Conservation (phyloP, 2,113 vertebrate genomes). For the Echinops telfairi region DNA sequence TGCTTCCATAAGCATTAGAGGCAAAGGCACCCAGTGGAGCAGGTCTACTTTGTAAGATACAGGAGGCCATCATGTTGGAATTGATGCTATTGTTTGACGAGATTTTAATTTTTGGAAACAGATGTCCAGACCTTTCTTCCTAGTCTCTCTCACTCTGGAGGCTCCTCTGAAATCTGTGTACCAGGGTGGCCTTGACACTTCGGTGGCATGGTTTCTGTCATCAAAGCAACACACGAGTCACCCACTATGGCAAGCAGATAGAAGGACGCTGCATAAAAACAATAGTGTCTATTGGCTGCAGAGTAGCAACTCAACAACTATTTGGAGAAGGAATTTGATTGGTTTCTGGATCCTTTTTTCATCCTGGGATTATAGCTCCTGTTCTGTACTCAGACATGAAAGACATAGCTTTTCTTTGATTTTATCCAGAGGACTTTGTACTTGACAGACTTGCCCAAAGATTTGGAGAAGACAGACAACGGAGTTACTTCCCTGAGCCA, state of each 20-base stretch:
- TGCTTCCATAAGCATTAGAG: not conserved
- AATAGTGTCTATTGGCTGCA: not conserved
- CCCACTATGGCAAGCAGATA: not conserved
- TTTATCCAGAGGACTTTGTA: too few relatives aligned
- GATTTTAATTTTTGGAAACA: too few relatives aligned
- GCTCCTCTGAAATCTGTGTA: too few relatives aligned
- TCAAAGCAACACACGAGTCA: too few relatives aligned
- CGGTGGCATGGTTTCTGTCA: too few relatives aligned
- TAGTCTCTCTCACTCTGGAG: not conserved
- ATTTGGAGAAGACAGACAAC: not conserved
- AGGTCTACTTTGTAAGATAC: not conserved
- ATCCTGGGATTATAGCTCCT: not conserved
- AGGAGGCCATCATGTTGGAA: too few relatives aligned
- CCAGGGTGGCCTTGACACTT: too few relatives aligned
- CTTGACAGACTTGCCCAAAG: not conserved
- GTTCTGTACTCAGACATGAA: not conserved
- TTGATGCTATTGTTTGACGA: too few relatives aligned
- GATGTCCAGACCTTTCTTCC: not conserved
- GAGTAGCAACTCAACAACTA: not conserved
- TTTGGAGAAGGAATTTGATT: not conserved
- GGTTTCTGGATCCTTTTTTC: not conserved
- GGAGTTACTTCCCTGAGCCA: not conserved
- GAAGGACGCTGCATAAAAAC: not conserved
- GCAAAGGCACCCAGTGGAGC: not conserved
- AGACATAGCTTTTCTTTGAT: not conserved